These are phyloP conservation scores for Cacatua alba DNA, from an alignment of 2,113 vertebrate genomes.

Conservation along the genomic window DNA sequence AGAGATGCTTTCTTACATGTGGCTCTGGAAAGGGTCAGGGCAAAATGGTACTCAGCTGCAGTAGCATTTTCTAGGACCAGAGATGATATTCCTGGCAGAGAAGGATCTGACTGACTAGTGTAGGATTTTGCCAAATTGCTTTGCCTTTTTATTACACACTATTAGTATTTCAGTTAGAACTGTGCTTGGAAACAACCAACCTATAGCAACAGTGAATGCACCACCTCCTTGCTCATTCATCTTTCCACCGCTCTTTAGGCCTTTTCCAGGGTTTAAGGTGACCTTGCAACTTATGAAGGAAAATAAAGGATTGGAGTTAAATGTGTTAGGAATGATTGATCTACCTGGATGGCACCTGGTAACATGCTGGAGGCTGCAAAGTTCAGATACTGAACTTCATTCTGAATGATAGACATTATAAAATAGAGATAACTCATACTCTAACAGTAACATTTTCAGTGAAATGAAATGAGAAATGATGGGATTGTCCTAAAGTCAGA, in stretches of 20 bases:
- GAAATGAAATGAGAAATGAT: background rate
- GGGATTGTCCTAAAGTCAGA: background rate
- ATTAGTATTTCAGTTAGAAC: background rate
- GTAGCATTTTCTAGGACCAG: background rate
- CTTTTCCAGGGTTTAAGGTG: conserved; percentile 10
- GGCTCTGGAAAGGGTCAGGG: background rate
- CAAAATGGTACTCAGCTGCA: background rate
- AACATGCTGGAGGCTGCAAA: conserved; percentile 6
- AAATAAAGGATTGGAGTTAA: conserved; percentile 36
- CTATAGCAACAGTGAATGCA: rapidly evolving
- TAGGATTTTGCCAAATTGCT: background rate
- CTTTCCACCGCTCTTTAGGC: background rate
- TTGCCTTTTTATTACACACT: background rate
- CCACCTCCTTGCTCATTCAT: background rate
- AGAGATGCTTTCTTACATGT: background rate
- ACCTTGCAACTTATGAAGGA: conserved; percentile 51
- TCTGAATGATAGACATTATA: background rate
- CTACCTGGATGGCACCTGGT: conserved; percentile 34
- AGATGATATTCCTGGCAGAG: background rate
- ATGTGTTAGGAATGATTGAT: conserved; percentile 31
- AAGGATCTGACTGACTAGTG: background rate
- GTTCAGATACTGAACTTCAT: conserved; percentile 34
- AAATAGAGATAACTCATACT: background rate
- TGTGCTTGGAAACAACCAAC: background rate
- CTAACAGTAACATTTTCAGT: background rate